These are phyloP conservation scores for Poliocrania exsul DNA, from an alignment of 2,797 vertebrate genomes.

Conservation along the genomic window DNA sequence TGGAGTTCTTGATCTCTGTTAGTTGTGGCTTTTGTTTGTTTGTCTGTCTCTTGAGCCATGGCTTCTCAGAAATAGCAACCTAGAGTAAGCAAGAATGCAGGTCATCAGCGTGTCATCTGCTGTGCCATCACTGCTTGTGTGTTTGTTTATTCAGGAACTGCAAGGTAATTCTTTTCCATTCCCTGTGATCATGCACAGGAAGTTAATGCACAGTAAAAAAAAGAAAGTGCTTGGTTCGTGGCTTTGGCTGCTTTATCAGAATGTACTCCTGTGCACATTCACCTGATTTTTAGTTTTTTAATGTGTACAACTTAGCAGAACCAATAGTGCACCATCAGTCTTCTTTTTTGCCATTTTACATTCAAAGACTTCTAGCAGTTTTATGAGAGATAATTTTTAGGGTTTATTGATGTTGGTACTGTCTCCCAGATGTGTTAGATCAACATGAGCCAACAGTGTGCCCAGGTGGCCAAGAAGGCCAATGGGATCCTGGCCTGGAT, in stretches of 20 bases:
- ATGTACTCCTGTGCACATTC: background rate
- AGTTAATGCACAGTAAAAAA: background rate
- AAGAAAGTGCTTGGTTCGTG: background rate
- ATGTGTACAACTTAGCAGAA: background rate
- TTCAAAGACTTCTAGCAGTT: background rate
- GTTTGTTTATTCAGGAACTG: constrained; percentile 37
- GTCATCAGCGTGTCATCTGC: constrained; percentile 36
- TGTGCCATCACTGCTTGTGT: constrained; percentile 12
- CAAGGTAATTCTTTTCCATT: constrained; percentile 36
- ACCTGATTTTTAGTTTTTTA: background rate
- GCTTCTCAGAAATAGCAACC: background rate
- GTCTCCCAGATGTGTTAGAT: background rate
- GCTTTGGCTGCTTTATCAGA: background rate
- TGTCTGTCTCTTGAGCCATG: background rate
- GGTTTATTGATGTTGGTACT: background rate
- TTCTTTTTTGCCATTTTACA: background rate
- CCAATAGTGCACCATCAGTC: background rate
- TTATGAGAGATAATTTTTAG: background rate
- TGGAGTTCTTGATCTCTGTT: constrained; percentile 11
- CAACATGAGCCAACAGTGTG: too few species aligned
- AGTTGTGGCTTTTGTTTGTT: background rate
- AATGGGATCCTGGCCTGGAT: too few species aligned
- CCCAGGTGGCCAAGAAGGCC: too few species aligned
- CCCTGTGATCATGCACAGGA: background rate
- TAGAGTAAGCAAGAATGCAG: background rate